Evolutionary conservation across 2,113 vertebrate species (phyloP).

Genomic region (Mus musculus): GRCm39 chr13:58451001-58451500

Average conservation of each 20-base stretch:
- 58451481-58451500: no score
- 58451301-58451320: slow-evolving; percentile 83
- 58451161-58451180: slow-evolving; percentile 88
- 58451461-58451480: no score
- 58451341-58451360: slow-evolving; percentile 88
- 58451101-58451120: background rate
- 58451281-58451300: slow-evolving; percentile 84
- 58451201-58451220: slow-evolving; percentile 90
- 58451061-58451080: background rate
- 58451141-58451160: slow-evolving; percentile 76
- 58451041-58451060: slow-evolving; percentile 2
- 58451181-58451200: slow-evolving; percentile 88
- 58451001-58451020: background rate
- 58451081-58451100: slow-evolving; percentile 43
- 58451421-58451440: slow-evolving; percentile 55
- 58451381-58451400: slow-evolving; percentile 89
- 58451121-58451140: slow-evolving; percentile 7
- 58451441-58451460: background rate
- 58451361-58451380: slow-evolving; percentile 90
- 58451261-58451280: slow-evolving; percentile 87
- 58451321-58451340: slow-evolving; percentile 88
- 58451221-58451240: slow-evolving; percentile 88
- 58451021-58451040: background rate
- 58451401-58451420: slow-evolving; percentile 28
- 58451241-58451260: slow-evolving; percentile 88